Evolutionary conservation across 2,888 invertebrate species (phyloP).

Genomic region (Teleiodes luculella): DNA sequence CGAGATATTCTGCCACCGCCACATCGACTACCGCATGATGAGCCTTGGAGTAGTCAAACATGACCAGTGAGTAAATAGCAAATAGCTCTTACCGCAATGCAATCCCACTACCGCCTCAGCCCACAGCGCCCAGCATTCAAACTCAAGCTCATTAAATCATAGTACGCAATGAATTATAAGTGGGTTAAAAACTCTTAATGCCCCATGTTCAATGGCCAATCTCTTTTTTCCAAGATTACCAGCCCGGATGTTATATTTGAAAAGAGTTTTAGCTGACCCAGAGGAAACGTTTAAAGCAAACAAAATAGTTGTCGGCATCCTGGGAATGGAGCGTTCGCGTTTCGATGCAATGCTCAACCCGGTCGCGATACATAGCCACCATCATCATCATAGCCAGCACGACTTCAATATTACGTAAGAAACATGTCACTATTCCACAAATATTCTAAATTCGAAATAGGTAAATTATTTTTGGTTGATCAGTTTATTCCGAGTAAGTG

Average conservation of each 20-base stretch:
- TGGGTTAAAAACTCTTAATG: too few relatives aligned
- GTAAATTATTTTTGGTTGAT: background rate
- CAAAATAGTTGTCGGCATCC: conserved; percentile 76
- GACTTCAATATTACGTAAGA: background rate
- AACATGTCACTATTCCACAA: too few relatives aligned
- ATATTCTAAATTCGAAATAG: too few relatives aligned
- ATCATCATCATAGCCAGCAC: background rate
- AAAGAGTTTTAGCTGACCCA: conserved; percentile 71
- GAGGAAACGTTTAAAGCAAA: conserved; percentile 71
- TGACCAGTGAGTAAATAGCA: background rate
- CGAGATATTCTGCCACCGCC: conserved; percentile 75
- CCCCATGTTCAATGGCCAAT: too few relatives aligned
- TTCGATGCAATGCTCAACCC: conserved; percentile 79
- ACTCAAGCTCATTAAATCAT: too few relatives aligned
- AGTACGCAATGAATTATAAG: too few relatives aligned
- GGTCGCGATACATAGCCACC: conserved; percentile 28
- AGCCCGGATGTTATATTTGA: conserved; percentile 70
- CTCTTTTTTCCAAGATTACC: conserved; percentile 23
- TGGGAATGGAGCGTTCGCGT: conserved; percentile 74
- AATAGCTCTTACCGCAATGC: too few relatives aligned
- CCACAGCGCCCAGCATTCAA: too few relatives aligned
- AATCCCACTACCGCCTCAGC: too few relatives aligned
- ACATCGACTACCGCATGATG: conserved; percentile 80
- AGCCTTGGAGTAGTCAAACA: conserved; percentile 70
- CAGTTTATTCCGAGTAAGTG: too few relatives aligned